Percentiles rank a stretch among this genome's conserved stretches.
phyloP scores from a whole-genome alignment of 2,113 vertebrate species.

The Pollachius pollachius region DNA sequence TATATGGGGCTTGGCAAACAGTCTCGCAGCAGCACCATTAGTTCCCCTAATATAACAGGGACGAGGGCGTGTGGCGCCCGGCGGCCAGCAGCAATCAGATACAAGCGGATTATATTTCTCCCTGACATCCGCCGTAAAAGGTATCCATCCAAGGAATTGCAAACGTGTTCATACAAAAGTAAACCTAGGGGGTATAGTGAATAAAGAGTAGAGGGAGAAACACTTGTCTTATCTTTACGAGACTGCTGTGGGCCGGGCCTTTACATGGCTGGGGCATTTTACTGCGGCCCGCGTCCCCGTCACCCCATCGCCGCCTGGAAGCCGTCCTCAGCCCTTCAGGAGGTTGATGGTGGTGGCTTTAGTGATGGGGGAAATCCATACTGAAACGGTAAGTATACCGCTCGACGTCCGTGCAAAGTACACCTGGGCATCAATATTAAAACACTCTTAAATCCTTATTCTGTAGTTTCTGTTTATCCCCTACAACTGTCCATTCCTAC shows the following conservation, averaged over 20 bases:
- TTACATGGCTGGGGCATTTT: conserved; percentile 7
- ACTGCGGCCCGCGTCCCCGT: not conserved
- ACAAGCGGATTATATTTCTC: conserved; percentile 66
- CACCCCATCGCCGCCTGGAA: too few species aligned
- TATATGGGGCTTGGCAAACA: conserved; percentile 27
- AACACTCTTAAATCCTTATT: too few species aligned
- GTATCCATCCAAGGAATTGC: conserved; percentile 55
- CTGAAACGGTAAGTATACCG: too few species aligned
- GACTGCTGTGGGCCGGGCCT: conserved; percentile 14
- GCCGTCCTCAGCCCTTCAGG: too few species aligned
- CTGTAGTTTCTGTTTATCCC: too few species aligned
- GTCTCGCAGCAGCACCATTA: conserved; percentile 50
- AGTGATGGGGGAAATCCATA: too few species aligned
- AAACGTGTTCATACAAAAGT: conserved; percentile 49
- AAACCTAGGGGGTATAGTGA: conserved; percentile 35
- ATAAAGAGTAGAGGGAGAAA: conserved; percentile 38
- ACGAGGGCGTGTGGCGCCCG: conserved; percentile 59
- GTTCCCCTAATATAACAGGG: conserved; percentile 58
- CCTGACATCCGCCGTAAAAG: conserved; percentile 59
- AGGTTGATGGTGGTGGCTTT: too few species aligned
- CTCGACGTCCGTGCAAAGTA: too few species aligned
- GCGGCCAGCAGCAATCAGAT: conserved; percentile 58
- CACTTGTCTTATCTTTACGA: conserved; percentile 64
- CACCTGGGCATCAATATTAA: too few species aligned
- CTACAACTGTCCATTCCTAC: too few species aligned